Evolutionary conservation across 2,888 invertebrate genomes (phyloP).

Genomic region (Pantelozetes paolii): DNA sequence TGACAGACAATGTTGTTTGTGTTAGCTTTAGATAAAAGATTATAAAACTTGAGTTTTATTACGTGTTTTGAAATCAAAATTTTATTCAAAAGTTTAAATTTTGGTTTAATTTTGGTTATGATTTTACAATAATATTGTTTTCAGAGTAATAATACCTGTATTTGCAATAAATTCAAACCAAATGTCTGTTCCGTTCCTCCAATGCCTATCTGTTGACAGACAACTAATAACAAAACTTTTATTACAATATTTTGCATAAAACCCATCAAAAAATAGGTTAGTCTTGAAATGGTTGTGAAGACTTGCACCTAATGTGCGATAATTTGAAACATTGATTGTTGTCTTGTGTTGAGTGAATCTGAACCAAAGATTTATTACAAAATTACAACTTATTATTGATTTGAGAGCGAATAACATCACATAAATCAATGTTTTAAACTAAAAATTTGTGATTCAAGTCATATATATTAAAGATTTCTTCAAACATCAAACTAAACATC

Average conservation of each 20-base stretch:
- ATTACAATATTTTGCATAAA: conserved; percentile 10
- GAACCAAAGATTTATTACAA: conserved; percentile 12
- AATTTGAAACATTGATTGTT: background rate
- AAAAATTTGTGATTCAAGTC: background rate
- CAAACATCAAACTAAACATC: background rate
- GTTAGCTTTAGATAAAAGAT: too few species aligned
- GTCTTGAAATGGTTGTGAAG: background rate
- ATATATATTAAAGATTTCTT: background rate
- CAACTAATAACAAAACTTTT: background rate
- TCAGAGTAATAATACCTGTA: background rate
- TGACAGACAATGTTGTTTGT: too few species aligned
- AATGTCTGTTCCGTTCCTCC: background rate
- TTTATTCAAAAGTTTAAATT: too few species aligned
- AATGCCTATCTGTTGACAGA: background rate
- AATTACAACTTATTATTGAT: conserved; percentile 18
- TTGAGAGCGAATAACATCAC: background rate
- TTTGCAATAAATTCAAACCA: background rate
- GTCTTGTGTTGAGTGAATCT: background rate
- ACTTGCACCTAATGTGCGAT: background rate
- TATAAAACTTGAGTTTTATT: too few species aligned
- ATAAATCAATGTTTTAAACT: too few species aligned
- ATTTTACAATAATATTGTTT: too few species aligned
- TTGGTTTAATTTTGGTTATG: too few species aligned
- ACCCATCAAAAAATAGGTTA: conserved; percentile 1
- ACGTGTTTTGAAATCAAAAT: too few species aligned